Conservation (phyloP, 2,113 vertebrate species). For the Myanophis thanlyinensis region DNA sequence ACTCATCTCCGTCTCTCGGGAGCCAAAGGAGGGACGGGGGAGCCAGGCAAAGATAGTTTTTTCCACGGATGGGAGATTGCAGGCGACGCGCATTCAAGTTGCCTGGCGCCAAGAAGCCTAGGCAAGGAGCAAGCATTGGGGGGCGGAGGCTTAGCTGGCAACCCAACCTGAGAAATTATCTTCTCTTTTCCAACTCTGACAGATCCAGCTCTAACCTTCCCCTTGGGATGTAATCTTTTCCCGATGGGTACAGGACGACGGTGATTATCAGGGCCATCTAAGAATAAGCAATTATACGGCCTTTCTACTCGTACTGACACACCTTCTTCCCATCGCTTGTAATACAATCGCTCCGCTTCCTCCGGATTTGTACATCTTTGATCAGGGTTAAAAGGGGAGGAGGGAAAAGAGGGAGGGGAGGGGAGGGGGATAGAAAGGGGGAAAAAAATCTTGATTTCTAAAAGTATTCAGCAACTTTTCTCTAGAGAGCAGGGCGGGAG, state of each 20-base stretch:
- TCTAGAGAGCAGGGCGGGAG: neutral
- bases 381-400: neutral
- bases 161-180: conserved; percentile 4
- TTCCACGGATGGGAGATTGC: neutral
- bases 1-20: neutral
- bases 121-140: neutral
- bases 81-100: neutral
- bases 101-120: conserved; percentile 28
- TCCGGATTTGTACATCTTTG: neutral
- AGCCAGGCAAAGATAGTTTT: neutral
- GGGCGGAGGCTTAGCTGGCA: neutral
- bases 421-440: neutral
- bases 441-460: neutral
- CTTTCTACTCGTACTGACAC: neutral
- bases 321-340: neutral
- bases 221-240: conserved; percentile 4
- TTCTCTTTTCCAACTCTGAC: neutral
- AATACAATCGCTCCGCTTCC: neutral
- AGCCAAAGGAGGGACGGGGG: neutral
- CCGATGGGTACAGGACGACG: neutral
- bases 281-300: neutral
- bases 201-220: conserved; percentile 2
- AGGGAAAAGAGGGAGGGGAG: neutral
- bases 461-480: neutral
- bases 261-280: neutral